Evolutionary conservation across 1,140 invertebrate genomes (phyloP).

Genomic region (Drosophila miranda): DNA sequence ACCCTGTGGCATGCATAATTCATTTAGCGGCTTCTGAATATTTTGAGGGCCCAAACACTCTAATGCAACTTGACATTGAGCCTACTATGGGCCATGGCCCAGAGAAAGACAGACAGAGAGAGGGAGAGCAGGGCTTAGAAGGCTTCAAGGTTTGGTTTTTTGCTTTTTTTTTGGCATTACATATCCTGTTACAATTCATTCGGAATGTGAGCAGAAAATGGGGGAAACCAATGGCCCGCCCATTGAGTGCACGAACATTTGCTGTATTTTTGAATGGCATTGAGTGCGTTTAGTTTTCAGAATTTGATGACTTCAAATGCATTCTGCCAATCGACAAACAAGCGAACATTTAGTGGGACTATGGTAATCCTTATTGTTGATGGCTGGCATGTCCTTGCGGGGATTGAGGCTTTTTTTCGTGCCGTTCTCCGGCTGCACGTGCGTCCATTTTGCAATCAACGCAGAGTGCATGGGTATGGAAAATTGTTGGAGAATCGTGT

Average conservation of each 20-base stretch:
- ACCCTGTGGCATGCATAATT: constrained; percentile 59
- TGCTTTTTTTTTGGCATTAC: constrained; percentile 3
- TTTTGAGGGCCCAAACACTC: constrained; percentile 41
- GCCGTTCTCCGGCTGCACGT: constrained; percentile 7
- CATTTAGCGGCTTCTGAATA: constrained; percentile 59
- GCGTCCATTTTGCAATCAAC: constrained; percentile 26
- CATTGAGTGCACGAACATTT: background rate
- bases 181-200: constrained; percentile 40
- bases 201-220: constrained; percentile 30
- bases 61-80: constrained; percentile 67
- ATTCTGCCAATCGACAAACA: constrained; percentile 31
- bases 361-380: constrained; percentile 12
- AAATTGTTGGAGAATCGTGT: background rate
- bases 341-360: constrained; percentile 16
- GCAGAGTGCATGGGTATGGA: constrained; percentile 9
- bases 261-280: constrained; percentile 30
- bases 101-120: too few species aligned
- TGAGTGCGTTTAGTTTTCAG: constrained; percentile 33
- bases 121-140: background rate
- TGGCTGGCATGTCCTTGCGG: constrained; percentile 23
- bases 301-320: constrained; percentile 35
- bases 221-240: constrained; percentile 4
- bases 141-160: constrained; percentile 32
- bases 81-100: constrained; percentile 29
- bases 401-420: constrained; percentile 4